Conservation (phyloP, 2,888 invertebrate species). For the Frankliniella fusca region DNA sequence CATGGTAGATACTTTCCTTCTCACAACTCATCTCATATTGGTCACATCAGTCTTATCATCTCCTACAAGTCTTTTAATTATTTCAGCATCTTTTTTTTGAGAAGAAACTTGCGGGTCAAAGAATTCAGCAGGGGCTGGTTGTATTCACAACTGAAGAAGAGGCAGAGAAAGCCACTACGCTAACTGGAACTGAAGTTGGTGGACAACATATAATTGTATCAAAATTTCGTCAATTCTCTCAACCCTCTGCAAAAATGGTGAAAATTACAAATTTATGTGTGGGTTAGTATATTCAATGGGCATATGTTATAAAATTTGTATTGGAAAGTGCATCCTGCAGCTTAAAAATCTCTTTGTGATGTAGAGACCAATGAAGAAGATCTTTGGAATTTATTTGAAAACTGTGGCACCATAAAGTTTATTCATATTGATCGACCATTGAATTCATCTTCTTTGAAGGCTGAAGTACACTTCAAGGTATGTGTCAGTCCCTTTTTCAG, state of each 20-base stretch:
- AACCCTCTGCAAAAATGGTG: neutral
- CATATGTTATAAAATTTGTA: neutral
- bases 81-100: neutral
- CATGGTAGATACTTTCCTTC: too few relatives aligned
- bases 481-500: neutral
- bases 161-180: neutral
- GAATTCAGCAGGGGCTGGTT: neutral
- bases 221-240: neutral
- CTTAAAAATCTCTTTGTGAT: neutral
- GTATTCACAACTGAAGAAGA: neutral
- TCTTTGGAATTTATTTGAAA: neutral
- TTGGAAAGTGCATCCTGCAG: neutral
- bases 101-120: neutral
- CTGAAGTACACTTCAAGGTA: neutral
- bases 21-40: too few relatives aligned
- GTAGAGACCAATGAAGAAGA: neutral
- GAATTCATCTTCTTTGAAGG: neutral
- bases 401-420: neutral
- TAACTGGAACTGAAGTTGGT: too few relatives aligned
- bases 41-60: too few relatives aligned
- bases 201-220: neutral
- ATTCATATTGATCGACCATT: neutral
- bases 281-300: neutral
- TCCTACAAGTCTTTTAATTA: neutral
- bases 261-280: too few relatives aligned